Evolutionary conservation across 35 echinoderm and acorn worm species (phyloP), one percentile per base, ranked within the genome.

Genomic region (Ophioderma brevispina): DNA sequence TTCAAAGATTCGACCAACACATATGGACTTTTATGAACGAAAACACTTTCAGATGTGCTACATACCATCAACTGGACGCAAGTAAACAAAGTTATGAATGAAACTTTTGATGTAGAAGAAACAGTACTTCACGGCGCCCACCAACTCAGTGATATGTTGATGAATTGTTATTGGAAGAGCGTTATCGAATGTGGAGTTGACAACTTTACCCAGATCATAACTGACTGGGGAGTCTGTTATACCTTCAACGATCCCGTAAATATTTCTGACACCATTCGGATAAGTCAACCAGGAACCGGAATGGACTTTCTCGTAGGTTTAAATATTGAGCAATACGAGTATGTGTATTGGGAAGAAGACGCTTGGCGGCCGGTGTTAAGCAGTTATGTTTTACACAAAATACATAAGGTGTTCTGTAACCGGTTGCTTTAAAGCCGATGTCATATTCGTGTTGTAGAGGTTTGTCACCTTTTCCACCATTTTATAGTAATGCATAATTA

Each of bases 221-320:
- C 77, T n/a, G 84, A 92, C 55, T 86, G 79, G 17, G 91, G 91
- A 1, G 81, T 92, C 17, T 92, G 91, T 43, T 87, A 92, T 33
- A 92, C 91, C 1, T 92, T 92, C 37, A 92, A 92, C 31, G 82
- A 92, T n/a, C 82, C 76, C n/a, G 41, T 31, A 21, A 63, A 86
- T 23, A 17, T 78, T 6, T 14, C 15, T 2, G 77, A 92, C n/a
- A 38, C 38, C 14, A 40, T 91, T 37, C 38, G 17, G 8, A 79
- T 87, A 33, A 19, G 23, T 18, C 59, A 92, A 23, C 49, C 84
- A 85, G 91, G 15, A 92, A 63, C 31, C 32, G 39, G 11, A 75
- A 80, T 28, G 91, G 91, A 19, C 81, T 92, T 0, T 82, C 19
- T 35, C 38, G n/a, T 92, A n/a, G 32, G 85, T 14, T 37, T 92